Percentiles rank a stretch among this genome's conserved stretches.
These are phyloP conservation scores for Caradrina kadenii DNA, from an alignment of 2,888 invertebrate genomes.

Conservation along the genomic window DNA sequence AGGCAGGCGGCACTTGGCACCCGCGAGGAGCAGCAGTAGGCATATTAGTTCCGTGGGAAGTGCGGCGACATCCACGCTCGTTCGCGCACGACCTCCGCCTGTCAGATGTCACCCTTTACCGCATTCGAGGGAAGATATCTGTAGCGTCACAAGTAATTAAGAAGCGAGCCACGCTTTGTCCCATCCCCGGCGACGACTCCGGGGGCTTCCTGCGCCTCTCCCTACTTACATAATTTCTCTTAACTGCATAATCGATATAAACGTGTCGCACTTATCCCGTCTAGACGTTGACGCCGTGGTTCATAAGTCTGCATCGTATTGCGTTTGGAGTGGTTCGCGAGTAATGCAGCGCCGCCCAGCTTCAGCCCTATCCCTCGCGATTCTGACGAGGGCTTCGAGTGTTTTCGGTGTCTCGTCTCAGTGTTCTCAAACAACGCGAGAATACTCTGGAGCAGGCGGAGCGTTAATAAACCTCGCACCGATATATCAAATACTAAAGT, in stretches of 20 bases:
- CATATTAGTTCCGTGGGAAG: slow-evolving; percentile 59
- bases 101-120: slow-evolving; percentile 78
- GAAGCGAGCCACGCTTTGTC: slow-evolving; percentile 82
- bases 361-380: slow-evolving; percentile 41
- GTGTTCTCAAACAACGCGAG: slow-evolving; percentile 62
- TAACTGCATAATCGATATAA: slow-evolving; percentile 88
- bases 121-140: slow-evolving; percentile 78
- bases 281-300: slow-evolving; percentile 79
- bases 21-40: slow-evolving; percentile 35
- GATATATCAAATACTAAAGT: slow-evolving; percentile 71
- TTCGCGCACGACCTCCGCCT: slow-evolving; percentile 62
- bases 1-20: slow-evolving; percentile 46
- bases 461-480: slow-evolving; percentile 69
- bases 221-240: slow-evolving; percentile 85
- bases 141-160: slow-evolving; percentile 86
- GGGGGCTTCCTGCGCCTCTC: slow-evolving; percentile 77
- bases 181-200: slow-evolving; percentile 68
- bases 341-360: slow-evolving; percentile 52
- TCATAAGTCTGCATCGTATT: slow-evolving; percentile 74
- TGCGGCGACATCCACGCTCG: slow-evolving; percentile 55
- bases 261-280: slow-evolving; percentile 80
- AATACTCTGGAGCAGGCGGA: slow-evolving; percentile 60
- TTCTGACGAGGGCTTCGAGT: slow-evolving; percentile 61
- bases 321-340: slow-evolving; percentile 71
- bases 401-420: slow-evolving; percentile 68